These are phyloP conservation scores for Meloidogyne exigua DNA, from an alignment of 1,140 invertebrate genomes.

Conservation along the genomic window DNA sequence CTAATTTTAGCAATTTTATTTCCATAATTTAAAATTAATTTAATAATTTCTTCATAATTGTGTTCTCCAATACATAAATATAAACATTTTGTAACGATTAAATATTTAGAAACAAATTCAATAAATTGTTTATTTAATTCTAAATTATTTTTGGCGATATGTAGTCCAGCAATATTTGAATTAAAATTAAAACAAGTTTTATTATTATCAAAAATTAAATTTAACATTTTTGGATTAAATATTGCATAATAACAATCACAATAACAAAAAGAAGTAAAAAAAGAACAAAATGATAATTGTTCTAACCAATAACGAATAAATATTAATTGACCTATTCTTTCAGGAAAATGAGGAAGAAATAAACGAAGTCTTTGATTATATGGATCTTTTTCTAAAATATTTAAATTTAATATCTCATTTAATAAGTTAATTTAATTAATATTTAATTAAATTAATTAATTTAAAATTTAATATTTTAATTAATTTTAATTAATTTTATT, in stretches of 20 bases:
- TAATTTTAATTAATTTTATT: too few relatives aligned
- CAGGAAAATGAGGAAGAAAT: constrained; percentile 1
- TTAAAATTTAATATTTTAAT: too few relatives aligned
- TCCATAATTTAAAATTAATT: constrained; percentile 5
- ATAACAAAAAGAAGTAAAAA: not conserved
- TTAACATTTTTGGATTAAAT: constrained; percentile 1
- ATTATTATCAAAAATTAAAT: not conserved
- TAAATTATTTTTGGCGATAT: not conserved
- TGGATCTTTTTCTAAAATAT: constrained; percentile 4
- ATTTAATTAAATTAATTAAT: too few relatives aligned
- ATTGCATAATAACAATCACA: constrained; percentile 1
- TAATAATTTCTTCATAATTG: not conserved
- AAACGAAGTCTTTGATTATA: constrained; percentile 2
- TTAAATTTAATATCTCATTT: too few relatives aligned
- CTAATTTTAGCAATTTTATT: not conserved
- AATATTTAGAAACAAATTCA: not conserved
- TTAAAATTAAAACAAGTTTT: not conserved
- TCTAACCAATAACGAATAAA: not conserved
- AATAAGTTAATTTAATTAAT: too few relatives aligned
- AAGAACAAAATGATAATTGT: constrained; percentile 5
- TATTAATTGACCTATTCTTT: not conserved
- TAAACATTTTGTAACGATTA: not conserved
- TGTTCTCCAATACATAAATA: not conserved
- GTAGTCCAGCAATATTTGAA: not conserved
- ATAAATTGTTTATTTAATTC: not conserved